Conservation (phyloP, 2,888 invertebrate species). For the Plebejus argus region DNA sequence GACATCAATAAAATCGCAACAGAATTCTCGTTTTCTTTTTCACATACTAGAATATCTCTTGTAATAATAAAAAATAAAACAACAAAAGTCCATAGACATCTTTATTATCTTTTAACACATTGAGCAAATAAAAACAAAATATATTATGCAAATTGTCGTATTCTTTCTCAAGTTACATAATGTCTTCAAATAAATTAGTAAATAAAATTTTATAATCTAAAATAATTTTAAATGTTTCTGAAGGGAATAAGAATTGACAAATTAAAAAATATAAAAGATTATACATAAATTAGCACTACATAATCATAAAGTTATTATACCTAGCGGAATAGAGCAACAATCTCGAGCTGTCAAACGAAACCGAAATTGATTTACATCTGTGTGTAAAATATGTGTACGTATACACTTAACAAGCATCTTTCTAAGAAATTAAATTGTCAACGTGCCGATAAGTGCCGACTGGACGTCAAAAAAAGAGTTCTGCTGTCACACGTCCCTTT, state of each 20-base stretch:
- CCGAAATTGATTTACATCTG: too few species aligned
- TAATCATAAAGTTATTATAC: neutral
- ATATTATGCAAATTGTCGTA: neutral
- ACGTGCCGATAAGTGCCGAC: too few species aligned
- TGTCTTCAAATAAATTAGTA: neutral
- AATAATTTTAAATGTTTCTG: neutral
- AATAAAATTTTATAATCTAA: neutral
- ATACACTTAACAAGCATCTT: too few species aligned
- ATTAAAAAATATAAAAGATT: neutral
- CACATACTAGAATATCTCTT: too few species aligned
- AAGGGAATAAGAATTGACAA: neutral
- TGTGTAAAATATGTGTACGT: too few species aligned
- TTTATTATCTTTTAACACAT: conserved; percentile 37
- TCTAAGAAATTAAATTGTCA: too few species aligned
- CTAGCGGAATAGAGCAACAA: too few species aligned
- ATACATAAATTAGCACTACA: neutral
- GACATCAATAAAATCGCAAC: conserved; percentile 39
- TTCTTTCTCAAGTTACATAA: neutral
- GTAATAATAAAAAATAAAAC: neutral
- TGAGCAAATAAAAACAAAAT: conserved; percentile 41
- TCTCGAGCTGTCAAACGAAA: too few species aligned
- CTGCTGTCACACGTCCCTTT: too few species aligned
- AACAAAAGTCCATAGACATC: conserved; percentile 16
- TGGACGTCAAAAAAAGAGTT: too few species aligned
- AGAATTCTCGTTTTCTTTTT: conserved; percentile 33